Evolutionary conservation across 2,113 vertebrate genomes (phyloP), one percentile per base, ranked within the genome.

Genomic region (Xyliphius kryptos): DNA sequence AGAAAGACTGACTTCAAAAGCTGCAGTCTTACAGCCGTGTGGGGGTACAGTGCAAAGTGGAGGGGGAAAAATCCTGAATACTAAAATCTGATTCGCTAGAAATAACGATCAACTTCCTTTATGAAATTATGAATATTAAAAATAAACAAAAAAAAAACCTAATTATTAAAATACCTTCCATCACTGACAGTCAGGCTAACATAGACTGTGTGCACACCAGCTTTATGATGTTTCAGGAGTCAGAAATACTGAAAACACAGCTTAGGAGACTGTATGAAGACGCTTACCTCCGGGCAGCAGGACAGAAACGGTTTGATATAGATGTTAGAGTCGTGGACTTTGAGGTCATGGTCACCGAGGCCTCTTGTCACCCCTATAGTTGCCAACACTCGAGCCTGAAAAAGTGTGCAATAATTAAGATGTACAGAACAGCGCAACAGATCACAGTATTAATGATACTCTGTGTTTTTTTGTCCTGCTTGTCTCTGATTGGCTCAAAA

Each of bases 271-370:
- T 41, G 36, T 50, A 46, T 13, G 20, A 17, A 6, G 19, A 1
- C 26, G 17, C 83, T 70, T 89, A 98, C 95, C 93, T 98, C 94
- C 1, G 95, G 94, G 73, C 89, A 89, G 53, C 92, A 95, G 68
- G 94, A 98, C 21, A 98, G 87, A 81, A 98, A 98, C 6, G 95
- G 95, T 72, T 98, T 98, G 80, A 98, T 98, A 81, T 91, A 93
- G 85, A 98, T 98, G 82, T 93, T 97, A 69, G 95, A 98, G 80
- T 97, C 94, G 0, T 97, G 94, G 43, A 98, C 95, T 81, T 95
- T 98, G 72, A 98, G 86, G 75, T 97, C 94, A 37, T 97, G 94
- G 82, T 98, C 95, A 19, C 95, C 95, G 37, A 98, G 90, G 36
- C 95, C 95, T 16, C 95, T 83, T 0, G 95, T 98, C 74, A 98